A percentile compares a stretch with the other conserved stretches of the same genome.
These are phyloP conservation scores for Cyanistes caeruleus DNA, from an alignment of 2,113 vertebrate genomes.

Conservation along the genomic window DNA sequence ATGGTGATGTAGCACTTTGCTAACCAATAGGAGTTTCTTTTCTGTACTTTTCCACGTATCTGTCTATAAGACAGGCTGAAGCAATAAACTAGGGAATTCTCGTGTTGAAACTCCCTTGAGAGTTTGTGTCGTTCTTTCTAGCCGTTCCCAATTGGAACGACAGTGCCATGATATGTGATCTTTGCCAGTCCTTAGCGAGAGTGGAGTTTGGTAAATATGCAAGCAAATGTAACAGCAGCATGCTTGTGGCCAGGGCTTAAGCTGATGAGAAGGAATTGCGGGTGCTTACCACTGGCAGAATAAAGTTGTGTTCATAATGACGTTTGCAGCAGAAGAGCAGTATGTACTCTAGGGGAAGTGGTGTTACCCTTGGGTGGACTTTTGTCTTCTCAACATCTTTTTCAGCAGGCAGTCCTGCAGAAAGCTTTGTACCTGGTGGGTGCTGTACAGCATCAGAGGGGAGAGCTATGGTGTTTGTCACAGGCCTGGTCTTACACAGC, in stretches of 20 bases:
- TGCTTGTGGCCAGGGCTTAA: background rate
- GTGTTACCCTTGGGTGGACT: background rate
- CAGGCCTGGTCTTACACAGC: background rate
- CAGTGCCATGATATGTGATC: background rate
- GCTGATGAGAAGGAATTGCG: background rate
- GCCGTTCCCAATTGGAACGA: no score
- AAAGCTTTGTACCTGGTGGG: rapidly evolving
- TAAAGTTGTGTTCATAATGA: background rate
- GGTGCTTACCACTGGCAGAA: background rate
- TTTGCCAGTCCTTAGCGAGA: background rate
- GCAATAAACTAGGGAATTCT: no score
- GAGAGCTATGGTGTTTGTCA: background rate
- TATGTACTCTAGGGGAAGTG: rapidly evolving
- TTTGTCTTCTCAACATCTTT: background rate
- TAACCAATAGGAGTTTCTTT: no score
- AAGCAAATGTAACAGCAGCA: background rate
- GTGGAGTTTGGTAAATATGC: background rate
- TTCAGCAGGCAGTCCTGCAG: background rate
- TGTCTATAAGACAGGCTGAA: no score
- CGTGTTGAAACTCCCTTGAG: no score
- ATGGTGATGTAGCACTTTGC: no score
- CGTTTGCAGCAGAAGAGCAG: background rate
- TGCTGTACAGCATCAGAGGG: background rate
- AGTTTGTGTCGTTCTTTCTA: no score
- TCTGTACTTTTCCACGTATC: no score